Evolutionary conservation across 2,113 vertebrate species (phyloP), one percentile per base, ranked within the genome.

Genomic region (Origma solitaria): DNA sequence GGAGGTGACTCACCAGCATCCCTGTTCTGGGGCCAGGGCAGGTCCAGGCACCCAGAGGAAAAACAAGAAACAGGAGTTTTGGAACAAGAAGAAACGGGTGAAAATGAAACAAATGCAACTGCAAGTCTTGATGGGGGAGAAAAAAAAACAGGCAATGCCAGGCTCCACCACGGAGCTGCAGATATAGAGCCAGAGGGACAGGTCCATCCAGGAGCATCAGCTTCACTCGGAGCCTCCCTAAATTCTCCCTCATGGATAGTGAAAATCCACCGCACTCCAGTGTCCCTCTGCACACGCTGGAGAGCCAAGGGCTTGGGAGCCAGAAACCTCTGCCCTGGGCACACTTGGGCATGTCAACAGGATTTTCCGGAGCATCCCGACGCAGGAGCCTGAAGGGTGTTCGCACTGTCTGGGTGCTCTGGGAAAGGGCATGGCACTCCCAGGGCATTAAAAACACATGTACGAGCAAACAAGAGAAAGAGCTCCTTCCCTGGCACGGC

Each of bases 1-100:
- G 87, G 61, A 96, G 81, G 78, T 96, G 95, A 96, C 90, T 96
- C 96, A 96, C 81, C 84, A 85, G 70, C 44, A 87, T 56, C 90
- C 70, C 87, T 20, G 47, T 3, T 91, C 78, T 0, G 0, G 58
- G 57, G 37, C 71, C 71, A 33, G 83, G 91, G 84, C 96, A 94
- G 87, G 89, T 71, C 90, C 90, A 22, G 86, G 38, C 35, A 71
- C 38, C 35, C 49, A 28, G 50, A 76, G 38, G 13, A 44, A 77
- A 69, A 77, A 86, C 30, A 80, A 6, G 15, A 53, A 79, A 65
- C 14, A 2, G 54, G 79, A 72, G 54, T 10, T 82, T 44, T 35
- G 30, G 61, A 82, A 45, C 17, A 28, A 82, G 87, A 70, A 70
- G 40, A 68, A 51, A 37, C 56, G 4, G 24, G 18, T 8, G 56